These are phyloP conservation scores for Indri indri DNA, from an alignment of 2,113 vertebrate genomes.

Conservation along the genomic window DNA sequence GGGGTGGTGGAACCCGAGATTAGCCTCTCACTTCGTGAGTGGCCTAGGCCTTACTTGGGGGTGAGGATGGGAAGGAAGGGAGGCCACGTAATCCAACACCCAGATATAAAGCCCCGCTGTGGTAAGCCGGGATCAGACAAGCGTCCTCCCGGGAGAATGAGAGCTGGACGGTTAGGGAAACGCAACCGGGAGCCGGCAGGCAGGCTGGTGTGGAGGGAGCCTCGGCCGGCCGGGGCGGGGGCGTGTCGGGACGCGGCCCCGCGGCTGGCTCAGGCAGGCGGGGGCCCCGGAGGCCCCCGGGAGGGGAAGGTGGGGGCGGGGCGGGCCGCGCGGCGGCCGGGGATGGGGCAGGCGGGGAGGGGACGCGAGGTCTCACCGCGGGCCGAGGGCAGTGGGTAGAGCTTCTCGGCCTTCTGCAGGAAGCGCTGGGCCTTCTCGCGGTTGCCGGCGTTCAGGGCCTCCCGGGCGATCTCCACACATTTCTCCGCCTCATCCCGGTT, in stretches of 20 bases:
- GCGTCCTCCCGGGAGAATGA: background rate
- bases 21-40: background rate
- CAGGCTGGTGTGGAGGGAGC: background rate
- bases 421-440: slow-evolving; percentile 93
- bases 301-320: background rate
- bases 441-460: slow-evolving; percentile 90
- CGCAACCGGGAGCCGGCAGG: background rate
- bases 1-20: background rate
- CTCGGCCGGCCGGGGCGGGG: background rate
- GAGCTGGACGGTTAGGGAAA: background rate
- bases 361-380: slow-evolving; percentile 80
- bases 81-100: background rate
- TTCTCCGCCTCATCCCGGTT: slow-evolving; percentile 97
- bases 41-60: background rate
- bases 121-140: background rate
- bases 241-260: background rate
- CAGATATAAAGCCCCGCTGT: background rate
- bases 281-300: background rate
- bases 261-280: background rate
- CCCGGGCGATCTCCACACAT: slow-evolving; percentile 92
- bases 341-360: background rate
- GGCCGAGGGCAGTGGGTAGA: slow-evolving; percentile 88
- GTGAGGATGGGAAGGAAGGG: no score
- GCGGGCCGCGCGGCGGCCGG: background rate
- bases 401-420: slow-evolving; percentile 94